Base-by-base conservation (phyloP, 2,797 vertebrate genomes). In the Leptoclinus maculatus region DNA sequence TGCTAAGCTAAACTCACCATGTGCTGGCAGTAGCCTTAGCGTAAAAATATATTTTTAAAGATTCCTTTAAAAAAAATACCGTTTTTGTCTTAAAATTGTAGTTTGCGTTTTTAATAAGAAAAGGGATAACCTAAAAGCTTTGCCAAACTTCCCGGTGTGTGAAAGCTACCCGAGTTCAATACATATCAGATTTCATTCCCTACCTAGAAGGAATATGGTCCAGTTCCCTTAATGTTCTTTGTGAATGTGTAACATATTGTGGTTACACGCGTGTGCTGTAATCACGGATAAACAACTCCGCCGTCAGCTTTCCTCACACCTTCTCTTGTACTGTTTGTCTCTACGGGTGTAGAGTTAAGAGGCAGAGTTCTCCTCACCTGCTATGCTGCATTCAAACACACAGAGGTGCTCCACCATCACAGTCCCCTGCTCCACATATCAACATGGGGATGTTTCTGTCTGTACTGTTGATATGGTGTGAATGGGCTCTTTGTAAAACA, bases 351-450 rank as follows among this genome's bases (percentile, higher is more conserved):
- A 23, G 75, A 58, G 49, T 53, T 39, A 14, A 65, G 43, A 56
- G 53, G 47, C 29, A 9, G 36, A 23, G 32, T 34, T 34, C 75
- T 82, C 66, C 68, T 74, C 69, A 49, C 67, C 66, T 83, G 84
- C 79, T 87, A 58, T 89, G 77, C 80, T 80, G 78, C 84, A 47
- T 73, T 57, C 75, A 68, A 88, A 81, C 90, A 89, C 84, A 87
- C 21, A 49, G 85, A 71, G 88, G 90, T 83, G 86, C 87, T 90
- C 62, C 68, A 81, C 59, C 71, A 78, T 83, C 84, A 85, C 76
- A 56, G 17, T 60, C 59, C 21, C 45, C 36, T 62, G 41, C 36
- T 49, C 13, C 74, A 36, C 51, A 8, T 19, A 36, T 3, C 7
- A 19, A 19, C 27, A 1, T 13, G 45, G 11, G 43, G 17, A 59